Evolutionary conservation across 2,888 invertebrate species (phyloP), one percentile per base, ranked within the genome.

Genomic region (Sclerodermus sp.): DNA sequence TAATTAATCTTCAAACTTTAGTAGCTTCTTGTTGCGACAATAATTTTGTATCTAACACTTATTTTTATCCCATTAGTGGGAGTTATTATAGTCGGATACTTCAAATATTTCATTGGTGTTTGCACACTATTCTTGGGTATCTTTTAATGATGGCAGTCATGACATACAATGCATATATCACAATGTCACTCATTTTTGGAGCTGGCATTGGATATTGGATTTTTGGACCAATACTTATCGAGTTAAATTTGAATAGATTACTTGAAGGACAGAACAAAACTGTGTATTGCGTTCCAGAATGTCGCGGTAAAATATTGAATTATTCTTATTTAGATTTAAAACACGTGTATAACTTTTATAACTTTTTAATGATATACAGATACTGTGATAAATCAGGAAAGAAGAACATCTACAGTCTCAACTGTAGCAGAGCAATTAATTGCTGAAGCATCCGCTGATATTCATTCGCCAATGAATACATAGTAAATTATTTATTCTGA

Each of bases 131-230:
- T 54, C 79, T 88, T 41, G 87, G 87, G 18, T 89, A 89, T 76
- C 72, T 88, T 45, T 79, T 89, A 18, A 89, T 89, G 89, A 73
- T 89, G 57, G 82, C 84, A 18, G 85, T 88, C n/a, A 89, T 89
- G 89, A 74, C 85, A 12, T 89, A 85, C 77, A 88, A 89, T 77
- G 85, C 83, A 18, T 87, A 88, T 67, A 77, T 89, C 47, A 80
- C 84, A 52, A 78, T 88, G 42, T 83, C 87, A 10, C 82, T 88
- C 44, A 80, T 85, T 3, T 76, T 86, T 47, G 89, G 89, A 16
- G 85, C 86, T 73, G 80, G 80, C 15, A 37, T 84, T 2, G 84
- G 84, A n/a, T 84, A 84, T 64, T 84, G 82, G 71, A 68, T 83
- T 47, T 84, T 84, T 66, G 83, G 83, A 9, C 80, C 81, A 42